Conservation (phyloP, 1,140 invertebrate genomes). For the Laupala kohalensis region DNA sequence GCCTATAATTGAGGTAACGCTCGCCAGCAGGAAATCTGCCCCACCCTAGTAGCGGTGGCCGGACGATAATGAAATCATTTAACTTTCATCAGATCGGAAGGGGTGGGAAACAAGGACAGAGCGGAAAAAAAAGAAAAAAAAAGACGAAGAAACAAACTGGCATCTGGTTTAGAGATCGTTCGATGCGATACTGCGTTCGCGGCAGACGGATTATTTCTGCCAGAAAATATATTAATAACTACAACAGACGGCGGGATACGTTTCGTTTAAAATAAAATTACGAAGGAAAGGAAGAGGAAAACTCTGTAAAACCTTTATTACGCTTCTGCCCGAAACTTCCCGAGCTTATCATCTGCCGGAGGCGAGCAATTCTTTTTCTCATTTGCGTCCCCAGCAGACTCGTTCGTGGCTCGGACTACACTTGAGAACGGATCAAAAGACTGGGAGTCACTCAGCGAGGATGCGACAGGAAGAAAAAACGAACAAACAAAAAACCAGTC, state of each 20-base stretch:
- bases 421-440: not conserved
- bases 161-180: not conserved
- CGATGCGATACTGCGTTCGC: not conserved
- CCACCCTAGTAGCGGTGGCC: not conserved
- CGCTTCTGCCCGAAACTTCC: not conserved
- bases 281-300: not conserved
- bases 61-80: not conserved
- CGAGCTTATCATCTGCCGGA: not conserved
- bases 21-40: not conserved
- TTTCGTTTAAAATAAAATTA: not conserved
- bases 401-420: not conserved
- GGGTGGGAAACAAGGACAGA: no score
- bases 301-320: not conserved
- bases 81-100: not conserved
- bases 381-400: not conserved
- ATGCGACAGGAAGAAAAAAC: not conserved
- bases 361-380: not conserved
- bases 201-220: not conserved
- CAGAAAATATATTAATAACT: not conserved
- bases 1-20: not conserved
- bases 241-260: not conserved
- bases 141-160: not conserved
- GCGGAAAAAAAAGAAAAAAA: no score
- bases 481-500: not conserved
- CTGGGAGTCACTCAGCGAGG: not conserved